Evolutionary conservation across 2,797 vertebrate species (phyloP).

Genomic region (Anguilla pacifica): DNA sequence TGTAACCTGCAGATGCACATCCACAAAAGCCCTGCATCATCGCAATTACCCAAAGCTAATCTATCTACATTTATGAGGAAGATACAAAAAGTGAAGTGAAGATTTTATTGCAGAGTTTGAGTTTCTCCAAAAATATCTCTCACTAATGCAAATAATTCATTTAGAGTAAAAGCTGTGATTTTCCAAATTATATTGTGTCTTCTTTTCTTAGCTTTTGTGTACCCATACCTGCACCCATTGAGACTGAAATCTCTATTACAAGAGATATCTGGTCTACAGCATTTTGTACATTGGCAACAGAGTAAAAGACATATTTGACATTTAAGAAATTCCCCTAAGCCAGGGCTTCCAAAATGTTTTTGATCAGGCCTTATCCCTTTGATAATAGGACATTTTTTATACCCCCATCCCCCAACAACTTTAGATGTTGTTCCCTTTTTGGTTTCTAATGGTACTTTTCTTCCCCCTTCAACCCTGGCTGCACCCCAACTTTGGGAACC

Average conservation of each 20-base stretch:
- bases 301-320: slow-evolving; percentile 1
- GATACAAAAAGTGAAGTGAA: slow-evolving; percentile 1
- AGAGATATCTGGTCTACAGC: not conserved
- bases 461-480: not conserved
- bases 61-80: not conserved
- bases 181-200: not conserved
- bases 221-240: not conserved
- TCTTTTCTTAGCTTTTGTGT: not conserved
- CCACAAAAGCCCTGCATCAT: slow-evolving; percentile 6
- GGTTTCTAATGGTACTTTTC: not conserved
- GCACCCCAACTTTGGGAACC: not conserved
- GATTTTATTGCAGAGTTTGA: not conserved
- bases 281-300: not conserved
- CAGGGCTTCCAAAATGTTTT: not conserved
- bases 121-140: not conserved
- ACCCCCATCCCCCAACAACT: too few species aligned
- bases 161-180: not conserved
- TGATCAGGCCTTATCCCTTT: not conserved
- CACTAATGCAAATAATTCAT: not conserved
- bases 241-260: not conserved
- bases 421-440: not conserved
- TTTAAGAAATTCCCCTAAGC: not conserved
- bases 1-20: slow-evolving; percentile 32
- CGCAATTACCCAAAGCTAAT: not conserved
- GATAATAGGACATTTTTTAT: not conserved